Conservation (phyloP, 2,888 invertebrate species). For the Timandra comae region DNA sequence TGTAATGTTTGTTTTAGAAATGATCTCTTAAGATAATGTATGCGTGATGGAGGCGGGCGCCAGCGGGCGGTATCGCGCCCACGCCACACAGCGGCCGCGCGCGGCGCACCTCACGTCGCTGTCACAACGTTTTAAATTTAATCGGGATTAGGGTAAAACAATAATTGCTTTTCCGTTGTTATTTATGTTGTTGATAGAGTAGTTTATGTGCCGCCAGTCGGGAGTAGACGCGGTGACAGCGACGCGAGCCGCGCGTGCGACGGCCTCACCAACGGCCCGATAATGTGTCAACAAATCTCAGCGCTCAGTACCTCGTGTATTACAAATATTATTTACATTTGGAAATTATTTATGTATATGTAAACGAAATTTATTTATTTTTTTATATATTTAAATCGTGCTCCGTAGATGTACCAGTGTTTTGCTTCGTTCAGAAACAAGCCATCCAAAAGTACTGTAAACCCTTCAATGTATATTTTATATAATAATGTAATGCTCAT, state of each 20-base stretch:
- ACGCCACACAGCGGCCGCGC: too few species aligned
- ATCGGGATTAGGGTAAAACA: neutral
- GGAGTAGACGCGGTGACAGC: constrained; percentile 35
- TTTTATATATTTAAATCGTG: constrained; percentile 25
- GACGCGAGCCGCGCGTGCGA: constrained; percentile 9
- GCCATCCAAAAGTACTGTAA: constrained; percentile 26
- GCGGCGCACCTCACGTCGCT: too few species aligned
- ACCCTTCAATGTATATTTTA: constrained; percentile 16
- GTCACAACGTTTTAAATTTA: too few species aligned
- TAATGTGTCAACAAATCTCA: constrained; percentile 32
- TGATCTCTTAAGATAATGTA: constrained; percentile 72
- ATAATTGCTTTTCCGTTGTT: neutral
- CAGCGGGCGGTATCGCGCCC: constrained; percentile 16
- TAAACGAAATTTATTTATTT: constrained; percentile 42
- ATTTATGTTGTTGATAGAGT: neutral
- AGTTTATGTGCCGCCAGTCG: constrained; percentile 6
- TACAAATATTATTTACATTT: constrained; percentile 44
- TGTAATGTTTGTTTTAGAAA: constrained; percentile 65
- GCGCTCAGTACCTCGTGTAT: constrained; percentile 40
- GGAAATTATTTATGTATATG: constrained; percentile 56
- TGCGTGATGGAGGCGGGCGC: constrained; percentile 36
- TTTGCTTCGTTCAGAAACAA: constrained; percentile 45
- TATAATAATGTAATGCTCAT: constrained; percentile 21
- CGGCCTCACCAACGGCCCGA: constrained; percentile 21
- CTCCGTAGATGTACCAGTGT: constrained; percentile 46